A percentile compares a stretch with the other conserved stretches of the same genome.
Evolutionary conservation across 2,113 vertebrate genomes (phyloP).

Genomic region (Oreochromis spilurus): DNA sequence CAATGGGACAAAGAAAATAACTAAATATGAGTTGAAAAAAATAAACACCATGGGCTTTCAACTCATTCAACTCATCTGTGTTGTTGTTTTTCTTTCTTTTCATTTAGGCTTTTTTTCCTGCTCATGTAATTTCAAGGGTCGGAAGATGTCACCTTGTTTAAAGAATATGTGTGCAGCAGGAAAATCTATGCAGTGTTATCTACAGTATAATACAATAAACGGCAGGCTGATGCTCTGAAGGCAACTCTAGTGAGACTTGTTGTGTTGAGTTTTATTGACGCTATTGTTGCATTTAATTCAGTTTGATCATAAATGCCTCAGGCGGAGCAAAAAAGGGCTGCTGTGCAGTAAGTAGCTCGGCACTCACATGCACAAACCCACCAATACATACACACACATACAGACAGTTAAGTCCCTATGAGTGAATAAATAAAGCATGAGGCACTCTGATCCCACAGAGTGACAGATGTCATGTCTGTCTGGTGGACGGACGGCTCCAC

Average conservation of each 20-base stretch:
- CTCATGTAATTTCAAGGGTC: slow-evolving; percentile 15
- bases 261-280: slow-evolving; percentile 36
- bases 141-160: slow-evolving; percentile 1
- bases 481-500: slow-evolving; percentile 41
- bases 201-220: not conserved
- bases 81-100: not conserved
- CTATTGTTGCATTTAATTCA: slow-evolving; percentile 50
- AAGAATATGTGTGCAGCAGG: not conserved
- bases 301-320: slow-evolving; percentile 39
- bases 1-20: not conserved
- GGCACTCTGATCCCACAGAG: slow-evolving; percentile 48
- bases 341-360: slow-evolving; percentile 26
- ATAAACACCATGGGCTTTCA: not conserved
- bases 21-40: not conserved
- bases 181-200: slow-evolving; percentile 13
- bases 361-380: not conserved
- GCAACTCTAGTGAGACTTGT: slow-evolving; percentile 14
- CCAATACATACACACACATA: not conserved
- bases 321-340: slow-evolving; percentile 8
- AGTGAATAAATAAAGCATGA: slow-evolving; percentile 59
- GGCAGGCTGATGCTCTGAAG: not conserved
- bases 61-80: not conserved
- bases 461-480: slow-evolving; percentile 69
- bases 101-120: not conserved
- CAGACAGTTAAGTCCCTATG: slow-evolving; percentile 21